Evolutionary conservation across 1,140 invertebrate genomes (phyloP), one percentile per base, ranked within the genome.

Genomic region (Bombus superbus): DNA sequence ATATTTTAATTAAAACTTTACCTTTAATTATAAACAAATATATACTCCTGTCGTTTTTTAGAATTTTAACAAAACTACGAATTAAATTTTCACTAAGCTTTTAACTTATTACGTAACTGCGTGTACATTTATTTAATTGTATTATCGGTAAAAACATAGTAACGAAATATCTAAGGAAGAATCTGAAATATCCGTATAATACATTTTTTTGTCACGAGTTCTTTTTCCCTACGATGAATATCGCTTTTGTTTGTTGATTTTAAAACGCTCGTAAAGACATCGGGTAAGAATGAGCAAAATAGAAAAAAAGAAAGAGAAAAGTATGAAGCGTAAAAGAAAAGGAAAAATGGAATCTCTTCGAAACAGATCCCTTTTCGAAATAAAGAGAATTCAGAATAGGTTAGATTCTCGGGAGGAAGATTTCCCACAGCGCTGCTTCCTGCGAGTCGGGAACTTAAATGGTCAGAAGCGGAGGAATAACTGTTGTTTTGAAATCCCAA

Each of bases 351-450:
- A 81, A 72, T 59, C 68, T 69, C 28, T 13, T 53, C 47, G 18
- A 53, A 53, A 53, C 18, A 9, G 40, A 44, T 11, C 57, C 25
- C 22, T 84, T 68, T 66, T 68, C 38, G 22, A 44, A 75, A 28
- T 44, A 64, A 64, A n/a, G 62, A 71, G 82, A 76, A 73, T 87
- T 59, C 77, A 40, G 71, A 44, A 64, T 57, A 2, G 71, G 62
- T 87, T 81, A 64, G 40, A 40, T 44, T 62, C 57, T 74, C 86
- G 25, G 32, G 57, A 86, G 53, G 53, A 74, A 81, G 53, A 75
- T 84, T 84, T 80, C 82, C 86, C 82, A 84, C 40, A 42, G 69
- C 82, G 59, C 47, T 44, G 71, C 62, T 87, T 85, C n/a, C 80
- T 71, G 64, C 62, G 47, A 69, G 32, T 71, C 4, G 28, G 47